Conservation (phyloP, 2,113 vertebrate genomes). For the Phaetusa simplex region DNA sequence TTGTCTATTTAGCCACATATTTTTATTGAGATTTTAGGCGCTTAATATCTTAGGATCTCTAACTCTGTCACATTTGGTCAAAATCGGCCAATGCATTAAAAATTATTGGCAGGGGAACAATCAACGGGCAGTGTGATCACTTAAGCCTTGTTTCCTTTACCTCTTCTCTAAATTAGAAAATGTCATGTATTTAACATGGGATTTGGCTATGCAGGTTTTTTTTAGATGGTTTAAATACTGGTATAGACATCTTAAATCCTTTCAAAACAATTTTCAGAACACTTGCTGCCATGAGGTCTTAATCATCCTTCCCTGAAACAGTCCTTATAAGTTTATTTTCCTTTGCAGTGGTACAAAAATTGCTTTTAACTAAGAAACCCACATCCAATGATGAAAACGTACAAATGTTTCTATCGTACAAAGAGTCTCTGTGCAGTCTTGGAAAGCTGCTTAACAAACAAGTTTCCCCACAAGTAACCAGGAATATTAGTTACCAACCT, state of each 20-base stretch:
- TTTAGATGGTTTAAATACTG: background rate
- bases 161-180: slow-evolving; percentile 18
- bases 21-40: slow-evolving; percentile 33
- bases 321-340: slow-evolving; percentile 38
- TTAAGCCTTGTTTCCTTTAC: background rate
- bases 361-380: background rate
- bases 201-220: background rate
- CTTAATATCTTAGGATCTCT: slow-evolving; percentile 29
- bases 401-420: background rate
- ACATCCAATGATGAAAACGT: background rate
- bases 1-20: background rate
- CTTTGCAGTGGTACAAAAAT: background rate
- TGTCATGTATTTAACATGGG: background rate
- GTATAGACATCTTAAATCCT: slow-evolving; percentile 7
- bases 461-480: background rate
- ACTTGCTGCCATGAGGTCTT: slow-evolving; percentile 47
- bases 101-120: slow-evolving; percentile 20
- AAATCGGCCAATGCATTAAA: background rate
- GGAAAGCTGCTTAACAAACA: background rate
- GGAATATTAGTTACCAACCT: background rate
- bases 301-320: slow-evolving; percentile 22
- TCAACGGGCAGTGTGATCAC: background rate
- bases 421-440: background rate
- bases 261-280: slow-evolving; percentile 55
- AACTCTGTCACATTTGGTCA: background rate